These are phyloP conservation scores for Pyrgus malvae DNA, from an alignment of 2,888 invertebrate genomes.

Conservation along the genomic window DNA sequence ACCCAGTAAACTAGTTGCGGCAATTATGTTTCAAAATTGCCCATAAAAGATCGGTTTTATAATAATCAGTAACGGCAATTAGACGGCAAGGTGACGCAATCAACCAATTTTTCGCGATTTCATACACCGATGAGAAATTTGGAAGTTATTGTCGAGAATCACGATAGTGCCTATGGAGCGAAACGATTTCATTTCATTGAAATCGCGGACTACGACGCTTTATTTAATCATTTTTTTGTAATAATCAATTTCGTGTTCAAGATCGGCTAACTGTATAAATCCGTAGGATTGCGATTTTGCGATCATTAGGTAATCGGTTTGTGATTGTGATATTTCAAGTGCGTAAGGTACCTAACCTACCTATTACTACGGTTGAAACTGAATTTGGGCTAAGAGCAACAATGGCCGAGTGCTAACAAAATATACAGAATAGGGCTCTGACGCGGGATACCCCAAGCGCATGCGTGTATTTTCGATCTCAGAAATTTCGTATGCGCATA, in stretches of 20 bases:
- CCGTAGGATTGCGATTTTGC: conserved; percentile 17
- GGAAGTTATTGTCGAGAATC: conserved; percentile 67
- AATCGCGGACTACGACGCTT: conserved; percentile 56
- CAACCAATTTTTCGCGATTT: conserved; percentile 65
- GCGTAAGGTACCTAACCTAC: background rate
- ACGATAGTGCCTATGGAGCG: conserved; percentile 53
- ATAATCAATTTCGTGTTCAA: conserved; percentile 33
- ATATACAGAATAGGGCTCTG: too few relatives aligned
- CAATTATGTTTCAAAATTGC: conserved; percentile 43
- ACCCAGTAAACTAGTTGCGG: conserved; percentile 15
- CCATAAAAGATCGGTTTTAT: conserved; percentile 63
- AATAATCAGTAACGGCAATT: conserved; percentile 71
- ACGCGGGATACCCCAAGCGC: too few relatives aligned
- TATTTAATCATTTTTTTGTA: conserved; percentile 45
- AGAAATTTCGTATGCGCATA: too few relatives aligned
- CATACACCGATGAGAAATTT: conserved; percentile 62
- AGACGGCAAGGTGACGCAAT: conserved; percentile 62
- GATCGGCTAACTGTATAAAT: conserved; percentile 18
- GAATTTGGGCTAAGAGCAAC: too few relatives aligned
- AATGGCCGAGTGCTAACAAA: too few relatives aligned
- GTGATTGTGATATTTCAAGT: background rate
- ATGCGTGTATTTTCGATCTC: too few relatives aligned
- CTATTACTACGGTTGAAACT: background rate
- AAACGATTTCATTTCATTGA: conserved; percentile 48
- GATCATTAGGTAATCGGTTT: conserved; percentile 7